These are phyloP conservation scores for Diloba caeruleocephala DNA, from an alignment of 2,888 invertebrate genomes.

Conservation along the genomic window DNA sequence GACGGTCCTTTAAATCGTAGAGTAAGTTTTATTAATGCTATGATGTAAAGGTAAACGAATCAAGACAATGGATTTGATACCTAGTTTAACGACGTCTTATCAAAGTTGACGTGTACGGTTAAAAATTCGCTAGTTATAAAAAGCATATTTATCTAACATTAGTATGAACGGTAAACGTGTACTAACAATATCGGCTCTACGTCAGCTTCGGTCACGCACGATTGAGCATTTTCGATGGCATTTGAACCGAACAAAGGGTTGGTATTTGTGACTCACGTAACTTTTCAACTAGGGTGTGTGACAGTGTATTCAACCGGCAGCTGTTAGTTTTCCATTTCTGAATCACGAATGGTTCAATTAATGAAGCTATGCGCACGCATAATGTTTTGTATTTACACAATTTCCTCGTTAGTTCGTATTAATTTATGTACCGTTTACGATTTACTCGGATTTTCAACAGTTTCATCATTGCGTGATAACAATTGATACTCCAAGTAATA, in stretches of 20 bases:
- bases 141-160: conserved; percentile 32
- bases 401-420: conserved; percentile 44
- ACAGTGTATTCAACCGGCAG: conserved; percentile 32
- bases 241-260: conserved; percentile 53
- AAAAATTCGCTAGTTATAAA: conserved; percentile 12
- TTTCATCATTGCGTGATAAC: conserved; percentile 26
- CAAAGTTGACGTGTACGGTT: conserved; percentile 29
- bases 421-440: conserved; percentile 31
- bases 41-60: conserved; percentile 36
- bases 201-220: conserved; percentile 57
- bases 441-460: conserved; percentile 23
- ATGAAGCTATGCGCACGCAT: conserved; percentile 25
- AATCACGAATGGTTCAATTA: conserved; percentile 40
- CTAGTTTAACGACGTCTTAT: conserved; percentile 32
- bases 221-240: conserved; percentile 54
- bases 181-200: conserved; percentile 42
- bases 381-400: conserved; percentile 38
- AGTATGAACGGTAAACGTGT: conserved; percentile 42
- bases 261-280: conserved; percentile 51
- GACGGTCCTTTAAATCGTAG: conserved; percentile 12
- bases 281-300: conserved; percentile 45
- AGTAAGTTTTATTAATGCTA: conserved; percentile 27
- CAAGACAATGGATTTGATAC: conserved; percentile 32
- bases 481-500: conserved; percentile 14
- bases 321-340: conserved; percentile 35